Conservation (phyloP, 2,113 vertebrate species). For the Dunckerocampus dactyliophorus region DNA sequence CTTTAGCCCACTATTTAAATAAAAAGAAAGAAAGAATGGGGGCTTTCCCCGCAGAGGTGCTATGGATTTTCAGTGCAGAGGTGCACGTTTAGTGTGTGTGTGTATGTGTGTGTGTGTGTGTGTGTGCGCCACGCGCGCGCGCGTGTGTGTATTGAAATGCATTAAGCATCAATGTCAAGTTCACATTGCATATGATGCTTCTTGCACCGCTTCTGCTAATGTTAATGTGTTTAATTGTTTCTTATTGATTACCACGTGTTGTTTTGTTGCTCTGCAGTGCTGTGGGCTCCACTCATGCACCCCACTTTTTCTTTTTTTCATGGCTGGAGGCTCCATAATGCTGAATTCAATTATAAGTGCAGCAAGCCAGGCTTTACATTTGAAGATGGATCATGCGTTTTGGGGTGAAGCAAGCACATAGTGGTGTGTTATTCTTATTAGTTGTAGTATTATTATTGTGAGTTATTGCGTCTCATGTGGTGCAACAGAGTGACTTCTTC, state of each 20-base stretch:
- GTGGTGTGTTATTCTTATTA: not conserved
- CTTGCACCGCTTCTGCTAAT: constrained; percentile 62
- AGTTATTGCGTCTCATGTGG: constrained; percentile 30
- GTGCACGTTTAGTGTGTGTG: constrained; percentile 5
- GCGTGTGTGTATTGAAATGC: constrained; percentile 33
- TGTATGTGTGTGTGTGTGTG: not conserved
- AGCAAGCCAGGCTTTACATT: constrained; percentile 55
- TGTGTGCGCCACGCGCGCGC: not conserved
- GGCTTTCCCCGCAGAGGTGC: constrained; percentile 60
- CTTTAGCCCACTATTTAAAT: constrained; percentile 67
- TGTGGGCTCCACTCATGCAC: constrained; percentile 37
- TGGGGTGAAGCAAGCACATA: too few species aligned
- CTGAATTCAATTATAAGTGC: constrained; percentile 71
- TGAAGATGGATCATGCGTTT: constrained; percentile 50
- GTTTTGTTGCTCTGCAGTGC: constrained; percentile 41
- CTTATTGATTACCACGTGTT: constrained; percentile 68
- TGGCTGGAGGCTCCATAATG: constrained; percentile 67
- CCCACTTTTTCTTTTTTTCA: constrained; percentile 41
- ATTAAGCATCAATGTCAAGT: constrained; percentile 66
- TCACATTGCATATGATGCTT: constrained; percentile 64
- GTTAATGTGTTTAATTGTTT: constrained; percentile 79
- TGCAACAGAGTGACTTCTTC: constrained; percentile 65
- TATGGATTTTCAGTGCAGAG: constrained; percentile 55
- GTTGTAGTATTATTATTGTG: constrained; percentile 2
- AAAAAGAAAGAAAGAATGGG: constrained; percentile 27